phyloP scores from a whole-genome alignment of 2,113 vertebrate species.

The Motacilla alba region DNA sequence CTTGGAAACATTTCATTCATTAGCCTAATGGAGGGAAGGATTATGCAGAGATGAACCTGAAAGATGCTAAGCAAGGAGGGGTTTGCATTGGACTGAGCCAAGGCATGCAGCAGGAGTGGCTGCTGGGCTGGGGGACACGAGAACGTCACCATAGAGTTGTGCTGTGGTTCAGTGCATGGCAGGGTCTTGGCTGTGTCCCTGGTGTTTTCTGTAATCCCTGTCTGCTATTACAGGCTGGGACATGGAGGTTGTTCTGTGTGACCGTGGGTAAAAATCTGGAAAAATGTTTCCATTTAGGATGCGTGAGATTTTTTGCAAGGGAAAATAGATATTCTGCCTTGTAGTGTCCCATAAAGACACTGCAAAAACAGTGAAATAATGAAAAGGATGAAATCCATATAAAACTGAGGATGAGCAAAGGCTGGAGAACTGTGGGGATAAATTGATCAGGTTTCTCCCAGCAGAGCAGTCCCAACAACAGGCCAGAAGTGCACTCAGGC shows the following conservation, averaged over 20 bases:
- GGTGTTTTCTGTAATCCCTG: neutral
- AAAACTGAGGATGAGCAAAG: neutral
- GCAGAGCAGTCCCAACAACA: neutral
- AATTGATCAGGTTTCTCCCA: neutral
- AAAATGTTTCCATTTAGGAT: neutral
- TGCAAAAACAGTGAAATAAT: neutral
- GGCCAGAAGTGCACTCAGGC: neutral
- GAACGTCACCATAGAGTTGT: neutral
- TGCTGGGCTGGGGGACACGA: neutral
- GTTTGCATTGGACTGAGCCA: neutral
- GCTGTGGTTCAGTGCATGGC: neutral
- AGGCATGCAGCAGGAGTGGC: neutral
- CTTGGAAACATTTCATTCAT: slow-evolving; percentile 37
- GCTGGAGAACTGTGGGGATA: neutral
- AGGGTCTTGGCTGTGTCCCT: neutral
- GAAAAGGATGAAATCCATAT: neutral
- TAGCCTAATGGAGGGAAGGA: slow-evolving; percentile 12
- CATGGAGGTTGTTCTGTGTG: neutral
- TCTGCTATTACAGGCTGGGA: neutral
- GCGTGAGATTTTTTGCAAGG: neutral
- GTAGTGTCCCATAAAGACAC: neutral
- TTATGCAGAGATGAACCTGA: neutral
- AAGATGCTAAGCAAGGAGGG: neutral
- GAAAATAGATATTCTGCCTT: neutral
- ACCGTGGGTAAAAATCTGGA: neutral